phyloP scores from a whole-genome alignment of 2,113 vertebrate species.

The Brachyistius frenatus region DNA sequence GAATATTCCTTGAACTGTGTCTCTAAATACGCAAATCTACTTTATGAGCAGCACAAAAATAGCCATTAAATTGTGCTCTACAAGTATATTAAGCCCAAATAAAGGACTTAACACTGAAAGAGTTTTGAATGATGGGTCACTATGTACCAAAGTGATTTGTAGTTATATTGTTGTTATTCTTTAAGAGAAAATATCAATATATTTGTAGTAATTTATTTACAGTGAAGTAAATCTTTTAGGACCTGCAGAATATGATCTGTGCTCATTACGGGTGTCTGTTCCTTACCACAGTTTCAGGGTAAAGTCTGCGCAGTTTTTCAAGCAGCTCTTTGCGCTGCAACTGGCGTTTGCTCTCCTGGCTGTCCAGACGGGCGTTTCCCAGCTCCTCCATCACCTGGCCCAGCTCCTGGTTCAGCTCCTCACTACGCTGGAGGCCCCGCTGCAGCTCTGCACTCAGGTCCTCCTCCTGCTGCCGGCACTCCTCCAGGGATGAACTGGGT shows the following conservation, averaged over 20 bases:
- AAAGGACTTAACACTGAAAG: neutral
- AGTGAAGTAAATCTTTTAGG: too few species aligned
- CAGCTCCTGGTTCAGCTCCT: constrained; percentile 88
- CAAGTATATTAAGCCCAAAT: neutral
- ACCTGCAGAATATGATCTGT: too few species aligned
- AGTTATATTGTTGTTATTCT: too few species aligned
- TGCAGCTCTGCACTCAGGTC: constrained; percentile 83
- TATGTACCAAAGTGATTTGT: neutral
- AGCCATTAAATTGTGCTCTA: too few species aligned
- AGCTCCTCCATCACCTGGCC: constrained; percentile 84
- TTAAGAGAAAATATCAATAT: too few species aligned
- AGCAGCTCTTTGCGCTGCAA: constrained; percentile 89
- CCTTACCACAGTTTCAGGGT: constrained; percentile 91
- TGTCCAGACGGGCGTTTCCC: constrained; percentile 89
- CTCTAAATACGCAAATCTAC: too few species aligned
- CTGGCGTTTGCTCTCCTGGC: constrained; percentile 88
- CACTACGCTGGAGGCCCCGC: constrained; percentile 74
- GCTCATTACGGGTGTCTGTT: neutral
- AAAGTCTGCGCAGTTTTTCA: constrained; percentile 88
- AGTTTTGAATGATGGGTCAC: neutral
- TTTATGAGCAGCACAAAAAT: too few species aligned
- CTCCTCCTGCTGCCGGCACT: constrained; percentile 84
- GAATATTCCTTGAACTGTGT: too few species aligned
- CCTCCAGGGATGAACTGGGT: constrained; percentile 84
- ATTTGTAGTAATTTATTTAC: too few species aligned